Conservation (phyloP, 2,113 vertebrate species). For the Embiotoca jacksoni region DNA sequence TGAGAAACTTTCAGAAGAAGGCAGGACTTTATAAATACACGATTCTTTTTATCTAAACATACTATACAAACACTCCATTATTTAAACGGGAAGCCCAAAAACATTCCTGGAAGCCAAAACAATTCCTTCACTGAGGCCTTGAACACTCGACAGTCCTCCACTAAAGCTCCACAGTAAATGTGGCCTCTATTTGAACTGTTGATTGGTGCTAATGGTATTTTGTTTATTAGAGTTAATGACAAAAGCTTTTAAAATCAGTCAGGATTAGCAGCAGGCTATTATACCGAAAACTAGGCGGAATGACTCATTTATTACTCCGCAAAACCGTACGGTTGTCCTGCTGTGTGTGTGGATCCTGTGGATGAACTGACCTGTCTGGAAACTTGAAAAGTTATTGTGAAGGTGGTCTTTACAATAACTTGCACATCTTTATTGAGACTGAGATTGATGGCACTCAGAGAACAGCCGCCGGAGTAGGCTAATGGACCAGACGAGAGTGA, state of each 20-base stretch:
- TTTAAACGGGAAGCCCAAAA: constrained; percentile 15
- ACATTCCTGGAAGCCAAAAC: constrained; percentile 16
- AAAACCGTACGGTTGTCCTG: constrained; percentile 36
- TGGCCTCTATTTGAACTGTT: constrained; percentile 40
- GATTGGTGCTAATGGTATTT: constrained; percentile 21
- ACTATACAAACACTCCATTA: constrained; percentile 25
- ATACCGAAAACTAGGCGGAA: constrained; percentile 25
- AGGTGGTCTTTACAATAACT: background rate
- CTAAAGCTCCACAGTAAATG: constrained; percentile 24
- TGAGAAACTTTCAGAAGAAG: background rate
- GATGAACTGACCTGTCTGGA: background rate
- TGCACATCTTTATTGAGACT: background rate
- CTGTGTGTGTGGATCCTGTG: constrained; percentile 3
- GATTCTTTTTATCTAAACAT: constrained; percentile 9
- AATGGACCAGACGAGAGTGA: constrained; percentile 9
- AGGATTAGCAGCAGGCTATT: constrained; percentile 52
- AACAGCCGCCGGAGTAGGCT: constrained; percentile 19
- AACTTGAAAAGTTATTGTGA: background rate
- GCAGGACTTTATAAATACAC: background rate
- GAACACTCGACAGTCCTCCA: constrained; percentile 4
- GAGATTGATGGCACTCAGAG: background rate
- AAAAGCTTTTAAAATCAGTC: constrained; percentile 64
- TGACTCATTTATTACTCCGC: constrained; percentile 29
- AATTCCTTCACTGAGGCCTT: constrained; percentile 9
- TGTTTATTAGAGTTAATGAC: constrained; percentile 35